Evolutionary conservation across 2,113 vertebrate genomes (phyloP).

Genomic region (Tenebrosternarchus preto): DNA sequence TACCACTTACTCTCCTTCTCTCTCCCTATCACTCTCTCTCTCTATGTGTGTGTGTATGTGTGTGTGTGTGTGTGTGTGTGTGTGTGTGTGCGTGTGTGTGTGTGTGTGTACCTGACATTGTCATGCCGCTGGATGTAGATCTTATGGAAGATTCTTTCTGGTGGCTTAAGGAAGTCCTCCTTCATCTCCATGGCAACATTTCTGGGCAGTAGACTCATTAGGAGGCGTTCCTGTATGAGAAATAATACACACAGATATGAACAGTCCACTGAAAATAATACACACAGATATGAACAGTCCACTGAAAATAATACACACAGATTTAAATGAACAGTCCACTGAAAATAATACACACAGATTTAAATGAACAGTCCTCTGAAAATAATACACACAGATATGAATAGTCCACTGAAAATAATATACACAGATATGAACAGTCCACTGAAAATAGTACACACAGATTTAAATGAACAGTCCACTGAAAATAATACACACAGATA

Average conservation of each 20-base stretch:
- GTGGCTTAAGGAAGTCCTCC: constrained; percentile 97
- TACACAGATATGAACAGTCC: too few species aligned
- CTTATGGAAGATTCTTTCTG: constrained; percentile 98
- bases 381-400: constrained; percentile 48
- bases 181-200: constrained; percentile 99
- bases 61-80: constrained; percentile 56
- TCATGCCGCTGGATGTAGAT: constrained; percentile 99
- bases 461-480: too few species aligned
- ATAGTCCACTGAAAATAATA: too few species aligned
- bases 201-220: constrained; percentile 97
- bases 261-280: constrained; percentile 3
- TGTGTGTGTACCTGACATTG: constrained; percentile 88
- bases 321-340: too few species aligned
- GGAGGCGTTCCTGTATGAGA: constrained; percentile 86
- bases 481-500: too few species aligned
- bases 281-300: too few species aligned
- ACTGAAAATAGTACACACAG: too few species aligned
- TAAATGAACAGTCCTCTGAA: constrained; percentile 15
- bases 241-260: constrained; percentile 46
- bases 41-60: background rate
- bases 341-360: constrained; percentile 4
- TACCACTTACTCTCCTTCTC: background rate
- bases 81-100: background rate
- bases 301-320: too few species aligned
- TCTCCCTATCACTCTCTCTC: background rate